Conservation (phyloP, 2,113 vertebrate species). For the Menidia beryllina region DNA sequence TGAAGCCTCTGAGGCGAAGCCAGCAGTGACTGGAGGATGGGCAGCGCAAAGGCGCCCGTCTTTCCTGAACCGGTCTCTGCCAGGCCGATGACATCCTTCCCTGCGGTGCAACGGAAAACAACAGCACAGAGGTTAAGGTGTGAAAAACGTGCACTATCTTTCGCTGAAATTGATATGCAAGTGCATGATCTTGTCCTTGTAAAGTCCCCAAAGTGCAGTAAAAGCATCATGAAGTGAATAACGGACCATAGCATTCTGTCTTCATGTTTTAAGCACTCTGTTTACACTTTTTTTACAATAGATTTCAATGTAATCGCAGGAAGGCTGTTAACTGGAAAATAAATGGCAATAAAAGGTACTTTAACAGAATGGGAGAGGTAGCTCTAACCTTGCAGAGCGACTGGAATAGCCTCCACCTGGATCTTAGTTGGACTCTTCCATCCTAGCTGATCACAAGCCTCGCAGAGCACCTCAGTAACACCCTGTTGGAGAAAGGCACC, state of each 20-base stretch:
- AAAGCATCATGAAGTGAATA: too few relatives aligned
- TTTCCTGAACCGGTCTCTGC: constrained; percentile 98
- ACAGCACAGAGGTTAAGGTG: too few relatives aligned
- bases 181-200: too few relatives aligned
- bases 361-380: neutral
- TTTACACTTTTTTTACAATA: too few relatives aligned
- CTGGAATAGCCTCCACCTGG: constrained; percentile 92
- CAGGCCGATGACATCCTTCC: constrained; percentile 93
- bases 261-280: too few relatives aligned
- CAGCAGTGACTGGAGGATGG: constrained; percentile 93
- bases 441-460: constrained; percentile 95
- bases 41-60: constrained; percentile 95
- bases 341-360: neutral
- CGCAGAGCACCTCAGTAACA: constrained; percentile 96
- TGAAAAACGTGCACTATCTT: too few relatives aligned
- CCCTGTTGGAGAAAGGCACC: constrained; percentile 79
- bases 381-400: constrained; percentile 91
- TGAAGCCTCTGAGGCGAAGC: constrained; percentile 91
- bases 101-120: constrained; percentile 69
- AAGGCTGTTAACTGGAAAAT: neutral
- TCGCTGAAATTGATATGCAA: too few relatives aligned
- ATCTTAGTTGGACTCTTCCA: constrained; percentile 97
- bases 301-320: neutral
- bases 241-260: too few relatives aligned
- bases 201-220: too few relatives aligned